Evolutionary conservation across 1,140 invertebrate species (phyloP).

Genomic region (Arion vulgaris): DNA sequence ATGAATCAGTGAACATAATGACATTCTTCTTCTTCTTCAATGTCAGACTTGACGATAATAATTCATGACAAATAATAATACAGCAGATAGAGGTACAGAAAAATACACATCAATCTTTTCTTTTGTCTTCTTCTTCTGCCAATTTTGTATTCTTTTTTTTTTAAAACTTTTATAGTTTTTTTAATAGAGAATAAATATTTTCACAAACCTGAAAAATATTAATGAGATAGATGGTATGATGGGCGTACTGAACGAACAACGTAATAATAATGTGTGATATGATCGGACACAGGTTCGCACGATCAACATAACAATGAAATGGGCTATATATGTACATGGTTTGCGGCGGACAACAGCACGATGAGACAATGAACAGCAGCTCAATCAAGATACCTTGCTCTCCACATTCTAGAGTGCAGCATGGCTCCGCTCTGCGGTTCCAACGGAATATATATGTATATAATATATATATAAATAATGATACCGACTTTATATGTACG

Average conservation of each 20-base stretch:
- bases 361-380: not conserved
- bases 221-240: not conserved
- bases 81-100: not conserved
- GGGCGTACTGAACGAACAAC: too few species aligned
- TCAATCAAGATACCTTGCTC: not conserved
- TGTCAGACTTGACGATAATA: not conserved
- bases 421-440: not conserved
- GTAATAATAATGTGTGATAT: too few species aligned
- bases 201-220: not conserved
- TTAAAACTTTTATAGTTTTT: not conserved
- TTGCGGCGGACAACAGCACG: not conserved
- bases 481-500: not conserved
- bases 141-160: not conserved
- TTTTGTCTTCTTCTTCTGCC: not conserved
- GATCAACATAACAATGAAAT: not conserved
- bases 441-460: not conserved
- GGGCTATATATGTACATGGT: not conserved
- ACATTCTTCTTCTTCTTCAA: not conserved
- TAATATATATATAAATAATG: not conserved
- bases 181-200: not conserved
- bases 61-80: not conserved
- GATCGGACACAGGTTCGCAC: not conserved
- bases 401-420: not conserved
- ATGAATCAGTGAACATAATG: not conserved
- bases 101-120: not conserved